phyloP scores from a whole-genome alignment of 2,888 invertebrate genomes.

The Oegoconia quadripuncta region DNA sequence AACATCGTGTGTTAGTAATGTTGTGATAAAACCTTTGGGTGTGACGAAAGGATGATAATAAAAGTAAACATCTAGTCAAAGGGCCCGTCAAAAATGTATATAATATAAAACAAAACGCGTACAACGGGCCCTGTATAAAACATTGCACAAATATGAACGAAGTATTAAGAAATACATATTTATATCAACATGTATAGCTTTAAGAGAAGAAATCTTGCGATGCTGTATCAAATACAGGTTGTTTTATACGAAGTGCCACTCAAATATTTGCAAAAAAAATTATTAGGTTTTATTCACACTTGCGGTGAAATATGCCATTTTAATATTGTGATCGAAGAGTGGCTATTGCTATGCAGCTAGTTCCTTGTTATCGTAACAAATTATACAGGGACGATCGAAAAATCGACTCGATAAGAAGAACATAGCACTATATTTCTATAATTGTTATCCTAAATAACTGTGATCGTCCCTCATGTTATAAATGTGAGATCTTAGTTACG shows the following conservation, averaged over 20 bases:
- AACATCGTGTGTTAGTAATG: background rate
- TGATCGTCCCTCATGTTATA: no score
- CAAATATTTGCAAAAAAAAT: conserved; percentile 23
- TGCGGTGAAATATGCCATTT: background rate
- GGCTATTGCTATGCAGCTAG: conserved; percentile 37
- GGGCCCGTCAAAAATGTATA: conserved; percentile 44
- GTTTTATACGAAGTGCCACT: conserved; percentile 61
- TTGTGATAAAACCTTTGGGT: conserved; percentile 2
- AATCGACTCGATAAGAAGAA: no score
- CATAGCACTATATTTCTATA: no score
- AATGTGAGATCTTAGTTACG: no score
- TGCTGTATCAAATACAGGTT: conserved; percentile 70
- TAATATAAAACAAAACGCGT: conserved; percentile 40
- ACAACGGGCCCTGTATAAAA: conserved; percentile 12
- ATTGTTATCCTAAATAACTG: no score
- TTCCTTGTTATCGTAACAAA: no score
- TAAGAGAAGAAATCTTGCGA: conserved; percentile 60
- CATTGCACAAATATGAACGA: conserved; percentile 60
- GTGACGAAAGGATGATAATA: conserved; percentile 1
- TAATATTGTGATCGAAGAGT: conserved; percentile 12
- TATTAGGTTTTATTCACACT: background rate
- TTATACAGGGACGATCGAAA: background rate
- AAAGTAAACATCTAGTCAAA: conserved; percentile 57
- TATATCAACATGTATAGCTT: conserved; percentile 66
- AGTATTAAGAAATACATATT: conserved; percentile 71